Conservation (phyloP, 2,797 vertebrate species). For the Pseudotriccus pelzelni region DNA sequence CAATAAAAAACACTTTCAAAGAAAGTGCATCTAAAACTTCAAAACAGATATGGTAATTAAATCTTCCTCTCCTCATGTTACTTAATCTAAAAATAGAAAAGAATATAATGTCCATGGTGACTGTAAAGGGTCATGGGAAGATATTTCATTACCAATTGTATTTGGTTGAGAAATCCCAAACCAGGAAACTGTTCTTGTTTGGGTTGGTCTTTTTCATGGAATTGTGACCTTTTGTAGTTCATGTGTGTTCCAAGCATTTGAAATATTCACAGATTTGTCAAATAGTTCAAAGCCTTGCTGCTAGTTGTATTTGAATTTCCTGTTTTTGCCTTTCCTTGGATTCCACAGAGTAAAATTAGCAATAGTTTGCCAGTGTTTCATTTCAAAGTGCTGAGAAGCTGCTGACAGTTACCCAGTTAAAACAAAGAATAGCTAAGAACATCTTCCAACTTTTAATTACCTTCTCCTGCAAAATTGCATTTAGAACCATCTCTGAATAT, state of each 20-base stretch:
- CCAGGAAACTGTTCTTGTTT: constrained; percentile 45
- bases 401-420: constrained; percentile 13
- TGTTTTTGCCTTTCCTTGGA: constrained; percentile 14
- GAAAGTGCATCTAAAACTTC: not conserved
- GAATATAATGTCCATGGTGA: constrained; percentile 18
- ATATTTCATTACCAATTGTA: not conserved
- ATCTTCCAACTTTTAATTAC: constrained; percentile 7
- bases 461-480: not conserved
- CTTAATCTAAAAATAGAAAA: constrained; percentile 30
- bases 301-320: constrained; percentile 42
- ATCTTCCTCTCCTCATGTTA: not conserved
- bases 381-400: not conserved
- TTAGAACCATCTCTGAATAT: not conserved
- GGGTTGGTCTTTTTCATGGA: constrained; percentile 35
- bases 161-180: constrained; percentile 45
- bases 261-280: constrained; percentile 44
- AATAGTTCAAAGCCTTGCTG: constrained; percentile 6
- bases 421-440: not conserved
- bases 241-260: constrained; percentile 28
- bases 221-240: constrained; percentile 50
- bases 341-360: constrained; percentile 50
- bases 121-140: constrained; percentile 39
- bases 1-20: not conserved
- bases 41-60: constrained; percentile 21
- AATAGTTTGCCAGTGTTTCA: constrained; percentile 13